Evolutionary conservation across 2,113 vertebrate species (phyloP).

Genomic region (Tyrannus savana): DNA sequence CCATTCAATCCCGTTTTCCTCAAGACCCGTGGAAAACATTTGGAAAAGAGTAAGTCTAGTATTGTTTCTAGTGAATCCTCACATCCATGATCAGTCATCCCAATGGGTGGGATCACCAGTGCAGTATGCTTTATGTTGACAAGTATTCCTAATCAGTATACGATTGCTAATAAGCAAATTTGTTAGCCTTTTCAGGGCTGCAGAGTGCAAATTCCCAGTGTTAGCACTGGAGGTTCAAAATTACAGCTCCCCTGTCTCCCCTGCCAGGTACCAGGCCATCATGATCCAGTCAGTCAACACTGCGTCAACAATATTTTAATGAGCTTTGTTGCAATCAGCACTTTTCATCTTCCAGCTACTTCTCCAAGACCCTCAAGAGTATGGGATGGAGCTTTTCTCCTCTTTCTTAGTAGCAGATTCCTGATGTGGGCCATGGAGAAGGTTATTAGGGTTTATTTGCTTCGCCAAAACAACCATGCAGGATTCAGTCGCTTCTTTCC

Average conservation of each 20-base stretch:
- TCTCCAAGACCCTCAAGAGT: background rate
- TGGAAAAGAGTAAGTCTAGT: background rate
- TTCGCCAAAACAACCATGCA: background rate
- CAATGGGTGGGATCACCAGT: background rate
- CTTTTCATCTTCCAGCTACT: background rate
- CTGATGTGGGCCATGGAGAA: background rate
- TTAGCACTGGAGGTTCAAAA: background rate
- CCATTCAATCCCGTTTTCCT: background rate
- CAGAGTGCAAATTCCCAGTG: background rate
- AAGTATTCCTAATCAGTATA: background rate
- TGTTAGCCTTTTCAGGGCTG: background rate
- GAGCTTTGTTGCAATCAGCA: background rate
- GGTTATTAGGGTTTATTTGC: background rate
- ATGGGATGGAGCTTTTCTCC: rapidly evolving
- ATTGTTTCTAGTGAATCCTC: background rate
- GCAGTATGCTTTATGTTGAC: background rate
- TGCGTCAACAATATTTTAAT: background rate
- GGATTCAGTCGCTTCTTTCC: background rate
- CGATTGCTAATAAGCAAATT: background rate
- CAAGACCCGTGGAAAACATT: background rate
- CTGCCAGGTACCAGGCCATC: background rate
- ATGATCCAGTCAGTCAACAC: background rate
- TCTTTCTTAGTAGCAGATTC: background rate
- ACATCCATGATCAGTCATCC: background rate
- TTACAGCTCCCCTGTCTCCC: background rate